Evolutionary conservation across 2,797 vertebrate species (phyloP).

Genomic region (Lateolabrax maculatus): DNA sequence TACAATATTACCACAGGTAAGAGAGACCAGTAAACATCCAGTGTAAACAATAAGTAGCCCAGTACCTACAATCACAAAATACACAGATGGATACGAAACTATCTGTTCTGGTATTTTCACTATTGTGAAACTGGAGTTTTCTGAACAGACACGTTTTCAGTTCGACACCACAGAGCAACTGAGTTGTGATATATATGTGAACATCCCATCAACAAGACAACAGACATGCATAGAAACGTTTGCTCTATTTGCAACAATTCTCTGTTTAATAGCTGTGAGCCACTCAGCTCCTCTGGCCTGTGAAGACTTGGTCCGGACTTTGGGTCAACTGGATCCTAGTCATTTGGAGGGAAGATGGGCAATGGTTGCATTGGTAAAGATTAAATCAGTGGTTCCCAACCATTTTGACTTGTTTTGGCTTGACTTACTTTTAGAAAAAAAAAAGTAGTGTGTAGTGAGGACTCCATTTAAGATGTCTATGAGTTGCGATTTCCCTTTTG

Average conservation of each 20-base stretch:
- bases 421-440: not conserved
- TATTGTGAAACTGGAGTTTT: too few species aligned
- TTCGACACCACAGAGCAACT: too few species aligned
- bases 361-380: constrained; percentile 1
- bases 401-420: too few species aligned
- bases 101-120: not conserved
- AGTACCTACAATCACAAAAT: not conserved
- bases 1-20: not conserved
- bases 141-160: too few species aligned
- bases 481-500: not conserved
- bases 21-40: not conserved
- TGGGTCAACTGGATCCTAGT: not conserved
- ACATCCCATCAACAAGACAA: too few species aligned
- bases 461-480: too few species aligned
- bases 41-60: not conserved
- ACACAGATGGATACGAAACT: not conserved
- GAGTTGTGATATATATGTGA: too few species aligned
- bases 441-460: not conserved
- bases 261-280: constrained; percentile 19
- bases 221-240: not conserved
- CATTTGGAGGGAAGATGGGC: constrained; percentile 29
- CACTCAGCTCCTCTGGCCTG: constrained; percentile 34
- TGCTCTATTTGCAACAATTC: not conserved
- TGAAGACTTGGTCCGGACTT: constrained; percentile 19
- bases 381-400: too few species aligned